phyloP scores from a whole-genome alignment of 2,888 invertebrate genomes.

The Hydraecia micacea region DNA sequence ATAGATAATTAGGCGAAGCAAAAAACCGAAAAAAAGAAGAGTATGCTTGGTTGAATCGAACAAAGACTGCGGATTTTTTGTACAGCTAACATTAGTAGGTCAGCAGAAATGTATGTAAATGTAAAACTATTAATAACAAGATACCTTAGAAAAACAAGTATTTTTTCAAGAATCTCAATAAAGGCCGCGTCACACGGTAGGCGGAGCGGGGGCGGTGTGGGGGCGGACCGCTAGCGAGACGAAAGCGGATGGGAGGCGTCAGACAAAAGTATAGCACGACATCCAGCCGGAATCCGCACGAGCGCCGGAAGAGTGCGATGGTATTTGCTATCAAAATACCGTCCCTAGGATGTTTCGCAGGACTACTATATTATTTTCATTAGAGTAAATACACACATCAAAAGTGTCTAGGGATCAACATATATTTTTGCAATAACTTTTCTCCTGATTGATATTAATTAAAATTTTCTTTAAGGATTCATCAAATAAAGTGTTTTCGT shows the following conservation, averaged over 20 bases:
- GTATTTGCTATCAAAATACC: slow-evolving; percentile 47
- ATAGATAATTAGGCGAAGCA: slow-evolving; percentile 9
- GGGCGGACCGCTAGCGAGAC: slow-evolving; percentile 21
- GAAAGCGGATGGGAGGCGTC: slow-evolving; percentile 52
- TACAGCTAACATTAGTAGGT: slow-evolving; percentile 21
- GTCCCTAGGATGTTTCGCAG: slow-evolving; percentile 27
- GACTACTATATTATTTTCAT: slow-evolving; percentile 13
- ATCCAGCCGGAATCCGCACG: slow-evolving; percentile 37
- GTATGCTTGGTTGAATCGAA: slow-evolving; percentile 13
- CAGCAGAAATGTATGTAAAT: slow-evolving; percentile 35
- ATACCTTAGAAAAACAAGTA: slow-evolving; percentile 41
- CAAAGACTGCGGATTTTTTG: slow-evolving; percentile 20
- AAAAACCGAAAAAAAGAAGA: slow-evolving; percentile 10
- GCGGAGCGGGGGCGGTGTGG: slow-evolving; percentile 39
- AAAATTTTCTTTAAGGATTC: too few species aligned
- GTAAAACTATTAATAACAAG: slow-evolving; percentile 29
- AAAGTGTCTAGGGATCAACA: too few species aligned
- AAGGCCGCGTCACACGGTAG: slow-evolving; percentile 31
- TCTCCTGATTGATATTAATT: too few species aligned
- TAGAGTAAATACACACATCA: too few species aligned
- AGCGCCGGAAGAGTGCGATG: slow-evolving; percentile 45
- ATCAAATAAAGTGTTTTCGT: too few species aligned
- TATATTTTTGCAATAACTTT: too few species aligned
- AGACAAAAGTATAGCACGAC: slow-evolving; percentile 35
- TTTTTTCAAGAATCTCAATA: slow-evolving; percentile 24